A percentile compares a stretch with the other conserved stretches of the same genome.
phyloP scores from a whole-genome alignment of 2,888 invertebrate genomes.

The Geotrupes spiniger region DNA sequence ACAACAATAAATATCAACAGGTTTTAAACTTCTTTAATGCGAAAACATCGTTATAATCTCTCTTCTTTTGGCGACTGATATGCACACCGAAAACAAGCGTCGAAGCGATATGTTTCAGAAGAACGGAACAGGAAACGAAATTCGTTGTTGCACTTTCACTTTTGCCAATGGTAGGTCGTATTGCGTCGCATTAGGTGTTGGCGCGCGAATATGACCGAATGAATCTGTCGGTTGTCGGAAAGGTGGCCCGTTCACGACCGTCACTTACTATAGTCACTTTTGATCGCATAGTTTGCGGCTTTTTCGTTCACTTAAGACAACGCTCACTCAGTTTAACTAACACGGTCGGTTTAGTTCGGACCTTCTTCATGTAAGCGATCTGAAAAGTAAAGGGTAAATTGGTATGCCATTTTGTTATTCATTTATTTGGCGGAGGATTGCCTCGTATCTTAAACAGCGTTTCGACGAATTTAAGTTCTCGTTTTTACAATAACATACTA shows the following conservation, averaged over 20 bases:
- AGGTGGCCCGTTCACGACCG: slow-evolving; percentile 41
- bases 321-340: no score
- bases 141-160: not conserved
- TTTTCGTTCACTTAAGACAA: not conserved
- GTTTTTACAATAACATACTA: no score
- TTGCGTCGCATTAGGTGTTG: slow-evolving; percentile 28
- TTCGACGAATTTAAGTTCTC: no score
- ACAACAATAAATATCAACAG: slow-evolving; percentile 11
- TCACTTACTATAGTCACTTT: slow-evolving; percentile 36
- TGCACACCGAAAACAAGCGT: slow-evolving; percentile 6
- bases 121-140: slow-evolving; percentile 6
- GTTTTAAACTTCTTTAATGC: slow-evolving; percentile 19
- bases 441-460: no score
- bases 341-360: no score
- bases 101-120: slow-evolving; percentile 36
- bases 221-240: slow-evolving; percentile 31
- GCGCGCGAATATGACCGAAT: slow-evolving; percentile 19
- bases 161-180: no score
- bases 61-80: slow-evolving; percentile 12
- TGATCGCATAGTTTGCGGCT: slow-evolving; percentile 26
- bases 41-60: slow-evolving; percentile 16
- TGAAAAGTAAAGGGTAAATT: slow-evolving; percentile 4
- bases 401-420: no score
- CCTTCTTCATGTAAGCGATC: slow-evolving; percentile 7
- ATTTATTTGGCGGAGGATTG: no score